Base-by-base conservation (phyloP, 2,113 vertebrate genomes). In the Galbula dea region DNA sequence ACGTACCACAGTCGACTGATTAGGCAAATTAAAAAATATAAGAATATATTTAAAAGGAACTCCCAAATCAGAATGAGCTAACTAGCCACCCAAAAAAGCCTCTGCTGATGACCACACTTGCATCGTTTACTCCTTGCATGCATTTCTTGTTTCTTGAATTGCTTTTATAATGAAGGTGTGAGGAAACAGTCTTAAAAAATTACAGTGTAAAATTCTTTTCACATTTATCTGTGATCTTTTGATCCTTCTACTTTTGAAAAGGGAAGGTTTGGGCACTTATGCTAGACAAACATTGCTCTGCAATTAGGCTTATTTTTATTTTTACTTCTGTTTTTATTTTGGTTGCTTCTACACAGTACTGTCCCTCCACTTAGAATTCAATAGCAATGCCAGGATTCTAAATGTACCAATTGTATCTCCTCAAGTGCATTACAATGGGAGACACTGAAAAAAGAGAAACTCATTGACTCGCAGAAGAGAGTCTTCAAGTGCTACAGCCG, bases 401-500 rank as follows among this genome's bases (percentile, higher is more conserved):
- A 92, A 91, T 37, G 67, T 55, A 66, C 46, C 93, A 92, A 88
- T 34, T 93, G 78, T 79, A 76, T 71, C 46, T 73, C 90, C 95
- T 86, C 41, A 51, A 94, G 49, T 48, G 21, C 58, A 66, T 93
- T 89, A 94, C n/a, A 92, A 96, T 0, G 8, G 37, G 49, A 83
- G 71, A 87, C 34, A 23, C 17, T 58, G 84, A 83, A 84, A 82
- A 87, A 73, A 89, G 48, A 81, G 83, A 62, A 80, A 77, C 67
- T 89, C 91, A 93, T 46, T 89, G 81, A 95, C 49, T 91, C 91
- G 84, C 78, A 92, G 59, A 43, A 89, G 55, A 87, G 71, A 85
- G 81, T 76, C 63, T 83, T 91, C 74, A 85, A 96, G 81, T 54
- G 74, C 71, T 95, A 87, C 93, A 96, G 93, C 94, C 96, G 94